Evolutionary conservation across 2,888 invertebrate genomes (phyloP).

Genomic region (Heliconius hortense): DNA sequence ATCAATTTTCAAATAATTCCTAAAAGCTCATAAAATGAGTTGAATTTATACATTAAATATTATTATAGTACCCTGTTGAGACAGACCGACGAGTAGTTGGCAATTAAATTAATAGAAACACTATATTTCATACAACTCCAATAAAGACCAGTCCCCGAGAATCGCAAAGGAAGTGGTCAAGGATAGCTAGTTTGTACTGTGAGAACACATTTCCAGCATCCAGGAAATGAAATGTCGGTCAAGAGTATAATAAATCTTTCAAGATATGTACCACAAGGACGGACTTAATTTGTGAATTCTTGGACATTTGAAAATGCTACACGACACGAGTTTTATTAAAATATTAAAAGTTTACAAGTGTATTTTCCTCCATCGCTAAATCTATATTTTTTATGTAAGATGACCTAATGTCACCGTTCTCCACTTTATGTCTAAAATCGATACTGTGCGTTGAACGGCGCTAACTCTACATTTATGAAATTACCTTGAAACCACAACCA

Average conservation of each 20-base stretch:
- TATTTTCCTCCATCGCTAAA: background rate
- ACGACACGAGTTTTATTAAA: background rate
- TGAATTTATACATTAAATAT: background rate
- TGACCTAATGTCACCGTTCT: too few relatives aligned
- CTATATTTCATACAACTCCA: constrained; percentile 5
- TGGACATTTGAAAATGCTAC: background rate
- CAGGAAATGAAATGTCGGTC: constrained; percentile 49
- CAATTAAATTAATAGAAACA: background rate
- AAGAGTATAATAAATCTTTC: constrained; percentile 26
- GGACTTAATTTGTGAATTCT: constrained; percentile 6
- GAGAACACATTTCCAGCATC: constrained; percentile 87
- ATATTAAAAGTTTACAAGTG: background rate
- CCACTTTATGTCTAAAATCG: too few relatives aligned
- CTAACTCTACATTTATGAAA: too few relatives aligned
- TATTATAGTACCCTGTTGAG: background rate
- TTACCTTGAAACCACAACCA: too few relatives aligned
- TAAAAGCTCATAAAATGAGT: background rate
- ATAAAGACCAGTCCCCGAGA: constrained; percentile 23
- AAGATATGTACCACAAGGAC: constrained; percentile 9
- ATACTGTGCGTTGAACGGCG: too few relatives aligned
- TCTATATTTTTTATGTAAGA: too few relatives aligned
- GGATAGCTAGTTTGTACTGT: constrained; percentile 82
- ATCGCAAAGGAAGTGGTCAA: constrained; percentile 62
- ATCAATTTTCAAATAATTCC: background rate
- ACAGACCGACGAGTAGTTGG: background rate